Evolutionary conservation across 2,797 vertebrate genomes (phyloP), one percentile per base, ranked within the genome.

Genomic region (Cirrhinus mrigala): DNA sequence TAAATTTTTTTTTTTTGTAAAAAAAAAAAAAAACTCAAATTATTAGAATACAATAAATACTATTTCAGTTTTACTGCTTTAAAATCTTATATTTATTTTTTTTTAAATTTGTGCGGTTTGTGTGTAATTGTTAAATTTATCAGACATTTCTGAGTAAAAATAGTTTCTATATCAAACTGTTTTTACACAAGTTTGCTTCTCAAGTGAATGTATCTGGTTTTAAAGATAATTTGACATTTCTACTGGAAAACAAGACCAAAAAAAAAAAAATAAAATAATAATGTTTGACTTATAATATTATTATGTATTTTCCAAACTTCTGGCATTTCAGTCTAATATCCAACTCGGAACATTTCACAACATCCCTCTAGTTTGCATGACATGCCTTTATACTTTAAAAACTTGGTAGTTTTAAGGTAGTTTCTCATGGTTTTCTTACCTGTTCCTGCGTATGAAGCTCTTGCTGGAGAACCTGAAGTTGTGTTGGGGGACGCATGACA

Each of bases 401-500:
- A 50, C 27, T 46, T 29, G 24, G 8, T 60, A 2, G 4, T 33
- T 46, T 44, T 8, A n/a, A 14, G 20, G 3, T 50, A 62, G 54
- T 20, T 54, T 77, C 9, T 77, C 16, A 3, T 52, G 75, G 48
- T 69, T 37, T 4, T 85, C 91, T 90, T 92, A 96, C 96, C 95
- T 96, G 94, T 96, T 96, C 81, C 95, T 92, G 69, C 96, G 95
- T 18, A 96, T 95, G 89, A 96, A 96, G 76, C 93, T 95, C 91
- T 96, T 96, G 91, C 95, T 94, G 87, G 95, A 96, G 89, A 93
- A 95, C 81, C 93, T 94, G 86, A 96, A 94, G 90, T 95, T 96
- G 91, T 95, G 94, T 70, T 96, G 94, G 88, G 96, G 95, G 84
- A 96, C 94, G 89, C 96, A 96, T 90, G 96, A 96, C 92, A 96